Base-by-base conservation (phyloP, 2,113 vertebrate species). In the Pelodiscus sinensis region DNA sequence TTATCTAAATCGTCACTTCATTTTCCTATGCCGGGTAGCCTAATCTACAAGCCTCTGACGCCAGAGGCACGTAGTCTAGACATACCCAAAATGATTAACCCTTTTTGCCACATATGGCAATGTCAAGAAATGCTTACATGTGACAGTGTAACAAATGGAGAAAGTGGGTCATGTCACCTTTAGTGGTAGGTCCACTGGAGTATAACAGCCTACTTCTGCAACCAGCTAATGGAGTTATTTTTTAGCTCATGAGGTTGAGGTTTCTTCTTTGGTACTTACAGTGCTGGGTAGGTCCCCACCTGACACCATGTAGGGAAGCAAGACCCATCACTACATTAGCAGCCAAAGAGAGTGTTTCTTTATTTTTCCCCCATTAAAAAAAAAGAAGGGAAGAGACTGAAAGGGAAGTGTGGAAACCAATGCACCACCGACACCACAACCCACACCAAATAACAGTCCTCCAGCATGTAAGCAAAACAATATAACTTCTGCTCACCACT, bases 401-500 rank as follows among this genome's bases (percentile, higher is more conserved):
- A 81, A 79, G 60, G 19, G 9, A 2, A 3, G 1, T 15, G 3
- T 10, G 38, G 8, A 21, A 58, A 73, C 9, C 14, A 19, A n/a
- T 6, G 22, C 75, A 21, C 2, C 51, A 12, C 35, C 19, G 18
- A 27, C 56, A 79, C 27, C 18, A 83, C 31, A 54, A 65, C 18
- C 73, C 15, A 4, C 14, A 51, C 8, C 62, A 57, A 52, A 16
- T 51, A 24, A 4, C 16, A 52, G 12, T 52, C 77, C 77, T 25
- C 27, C 84, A 79, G 19, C 51, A 71, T 24, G 8, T 50, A 75
- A 85, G 13, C n/a, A 22, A 57, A 79, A 71, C 44, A 44, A 56
- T 9, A 35, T 29, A 15, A 57, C 77, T 35, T 31, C 6, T 50
- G 94, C 94, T 96, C 44, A 97, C 94, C 96, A 97, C 95, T 82